These are phyloP conservation scores for Meliscaeva auricollis DNA, from an alignment of 2,888 invertebrate species.

Conservation along the genomic window DNA sequence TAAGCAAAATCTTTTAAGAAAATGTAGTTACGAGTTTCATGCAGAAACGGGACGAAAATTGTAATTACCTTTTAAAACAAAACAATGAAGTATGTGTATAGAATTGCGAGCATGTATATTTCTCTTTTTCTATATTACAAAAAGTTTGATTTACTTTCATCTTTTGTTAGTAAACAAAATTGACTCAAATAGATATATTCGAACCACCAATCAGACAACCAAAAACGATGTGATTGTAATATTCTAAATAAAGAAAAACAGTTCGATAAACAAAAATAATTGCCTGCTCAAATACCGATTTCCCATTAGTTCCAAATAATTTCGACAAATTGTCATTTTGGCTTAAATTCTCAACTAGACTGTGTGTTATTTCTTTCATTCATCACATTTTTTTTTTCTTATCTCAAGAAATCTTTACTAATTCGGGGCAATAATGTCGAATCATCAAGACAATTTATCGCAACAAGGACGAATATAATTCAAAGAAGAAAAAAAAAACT, in stretches of 20 bases:
- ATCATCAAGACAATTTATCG: conserved; percentile 40
- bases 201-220: not conserved
- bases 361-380: conserved; percentile 18
- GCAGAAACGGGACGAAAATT: too few relatives aligned
- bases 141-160: too few relatives aligned
- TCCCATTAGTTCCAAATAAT: not conserved
- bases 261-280: conserved; percentile 9
- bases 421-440: conserved; percentile 43
- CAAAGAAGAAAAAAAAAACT: conserved; percentile 10
- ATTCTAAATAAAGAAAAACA: not conserved
- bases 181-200: too few relatives aligned
- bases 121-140: too few relatives aligned
- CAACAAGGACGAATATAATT: conserved; percentile 27
- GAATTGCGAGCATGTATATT: too few relatives aligned
- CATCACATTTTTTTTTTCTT: conserved; percentile 16
- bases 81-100: too few relatives aligned
- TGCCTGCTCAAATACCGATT: conserved; percentile 6
- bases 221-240: too few relatives aligned
- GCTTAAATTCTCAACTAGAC: conserved; percentile 20
- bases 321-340: conserved; percentile 26
- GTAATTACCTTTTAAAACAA: too few relatives aligned
- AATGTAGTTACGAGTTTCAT: too few relatives aligned
- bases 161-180: too few relatives aligned
- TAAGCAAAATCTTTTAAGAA: too few relatives aligned
- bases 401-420: conserved; percentile 29